Evolutionary conservation across 2,888 invertebrate genomes (phyloP).

Genomic region (Gortyna flavago): DNA sequence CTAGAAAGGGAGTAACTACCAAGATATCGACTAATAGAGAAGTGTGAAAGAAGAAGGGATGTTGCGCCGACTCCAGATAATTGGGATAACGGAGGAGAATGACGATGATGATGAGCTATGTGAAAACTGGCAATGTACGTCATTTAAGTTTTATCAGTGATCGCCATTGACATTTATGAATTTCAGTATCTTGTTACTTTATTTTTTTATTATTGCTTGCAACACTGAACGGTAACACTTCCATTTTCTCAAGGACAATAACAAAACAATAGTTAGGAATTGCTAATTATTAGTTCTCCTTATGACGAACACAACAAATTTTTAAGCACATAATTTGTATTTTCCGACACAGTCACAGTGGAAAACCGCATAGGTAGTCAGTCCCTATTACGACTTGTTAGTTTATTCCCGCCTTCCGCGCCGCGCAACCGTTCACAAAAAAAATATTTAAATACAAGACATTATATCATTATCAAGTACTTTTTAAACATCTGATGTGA

Average conservation of each 20-base stretch:
- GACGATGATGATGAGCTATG: not conserved
- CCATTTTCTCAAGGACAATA: not conserved
- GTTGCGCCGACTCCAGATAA: not conserved
- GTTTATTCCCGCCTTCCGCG: constrained; percentile 34
- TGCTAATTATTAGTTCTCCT: not conserved
- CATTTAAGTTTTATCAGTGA: not conserved
- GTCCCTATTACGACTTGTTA: constrained; percentile 21
- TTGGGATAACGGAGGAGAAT: not conserved
- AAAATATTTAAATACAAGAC: constrained; percentile 1
- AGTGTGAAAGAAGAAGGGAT: not conserved
- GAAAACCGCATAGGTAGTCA: constrained; percentile 50
- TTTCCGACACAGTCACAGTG: constrained; percentile 57
- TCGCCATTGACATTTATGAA: not conserved
- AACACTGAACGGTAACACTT: not conserved
- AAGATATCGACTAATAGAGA: not conserved
- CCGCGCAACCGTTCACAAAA: constrained; percentile 19
- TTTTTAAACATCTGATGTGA: constrained; percentile 27
- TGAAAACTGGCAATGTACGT: not conserved
- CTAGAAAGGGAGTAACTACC: no score
- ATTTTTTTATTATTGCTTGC: not conserved
- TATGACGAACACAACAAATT: not conserved
- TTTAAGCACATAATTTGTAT: constrained; percentile 1
- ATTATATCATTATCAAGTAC: not conserved
- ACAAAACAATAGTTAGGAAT: not conserved
- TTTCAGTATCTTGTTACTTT: not conserved